Percentiles rank a stretch among this genome's conserved stretches.
Evolutionary conservation across 2,888 invertebrate species (phyloP).

Genomic region (Pristionchus arcanus): DNA sequence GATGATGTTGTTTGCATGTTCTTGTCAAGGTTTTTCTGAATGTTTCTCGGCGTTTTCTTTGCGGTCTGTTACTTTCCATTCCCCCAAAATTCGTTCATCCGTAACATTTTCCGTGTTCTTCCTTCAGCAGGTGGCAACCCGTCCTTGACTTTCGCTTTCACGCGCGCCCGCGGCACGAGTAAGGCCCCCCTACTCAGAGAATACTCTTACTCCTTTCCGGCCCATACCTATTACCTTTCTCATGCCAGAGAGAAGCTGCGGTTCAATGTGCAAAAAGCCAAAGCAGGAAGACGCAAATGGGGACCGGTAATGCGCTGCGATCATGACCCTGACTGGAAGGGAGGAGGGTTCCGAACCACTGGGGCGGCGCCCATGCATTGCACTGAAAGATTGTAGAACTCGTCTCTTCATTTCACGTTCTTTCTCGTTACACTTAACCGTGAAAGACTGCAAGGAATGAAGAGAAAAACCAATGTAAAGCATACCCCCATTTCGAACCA

Average conservation of each 20-base stretch:
- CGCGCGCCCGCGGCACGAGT: neutral
- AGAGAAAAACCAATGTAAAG: too few species aligned
- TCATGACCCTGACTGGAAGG: constrained; percentile 18
- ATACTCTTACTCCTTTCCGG: neutral
- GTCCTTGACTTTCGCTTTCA: constrained; percentile 44
- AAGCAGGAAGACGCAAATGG: neutral
- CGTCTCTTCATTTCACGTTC: too few species aligned
- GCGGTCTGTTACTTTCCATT: neutral
- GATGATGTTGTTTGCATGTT: too few species aligned
- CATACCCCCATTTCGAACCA: too few species aligned
- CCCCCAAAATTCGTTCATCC: neutral
- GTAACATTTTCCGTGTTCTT: neutral
- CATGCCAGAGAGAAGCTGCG: neutral
- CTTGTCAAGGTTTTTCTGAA: neutral
- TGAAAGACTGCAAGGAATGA: too few species aligned
- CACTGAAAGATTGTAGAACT: neutral
- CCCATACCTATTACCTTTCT: neutral
- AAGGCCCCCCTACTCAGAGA: neutral
- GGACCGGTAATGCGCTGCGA: neutral
- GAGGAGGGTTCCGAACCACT: neutral
- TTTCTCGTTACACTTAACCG: too few species aligned
- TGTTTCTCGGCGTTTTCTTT: neutral
- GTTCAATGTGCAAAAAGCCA: neutral
- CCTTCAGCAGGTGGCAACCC: neutral
- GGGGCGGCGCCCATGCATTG: neutral